These are phyloP conservation scores for Nysson spinosus DNA, from an alignment of 2,888 invertebrate genomes.

Conservation along the genomic window DNA sequence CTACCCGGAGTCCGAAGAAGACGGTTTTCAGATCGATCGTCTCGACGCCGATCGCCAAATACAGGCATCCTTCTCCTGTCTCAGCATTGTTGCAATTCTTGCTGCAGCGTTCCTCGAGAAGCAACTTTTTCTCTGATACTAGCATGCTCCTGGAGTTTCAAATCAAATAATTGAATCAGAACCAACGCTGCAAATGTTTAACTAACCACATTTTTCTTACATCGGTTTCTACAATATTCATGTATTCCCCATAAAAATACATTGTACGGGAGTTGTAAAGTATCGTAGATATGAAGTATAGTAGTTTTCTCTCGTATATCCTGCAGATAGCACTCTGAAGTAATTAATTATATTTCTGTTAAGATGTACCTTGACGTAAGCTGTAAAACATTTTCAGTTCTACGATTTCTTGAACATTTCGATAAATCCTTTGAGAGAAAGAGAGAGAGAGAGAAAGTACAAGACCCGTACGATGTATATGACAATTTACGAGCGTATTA, in stretches of 20 bases:
- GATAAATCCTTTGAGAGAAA: neutral
- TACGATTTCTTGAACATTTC: neutral
- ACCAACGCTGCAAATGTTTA: neutral
- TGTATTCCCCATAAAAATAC: no score
- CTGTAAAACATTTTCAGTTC: no score
- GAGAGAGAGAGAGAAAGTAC: no score
- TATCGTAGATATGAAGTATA: no score
- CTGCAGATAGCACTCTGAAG: no score
- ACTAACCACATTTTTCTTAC: no score
- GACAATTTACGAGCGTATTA: conserved; percentile 34
- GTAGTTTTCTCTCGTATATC: no score
- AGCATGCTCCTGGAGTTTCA: conserved; percentile 13
- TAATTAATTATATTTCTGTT: no score
- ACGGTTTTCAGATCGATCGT: conserved; percentile 59
- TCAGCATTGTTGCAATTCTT: conserved; percentile 32
- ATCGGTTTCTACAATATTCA: no score
- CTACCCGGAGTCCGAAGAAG: conserved; percentile 30
- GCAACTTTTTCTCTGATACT: conserved; percentile 16
- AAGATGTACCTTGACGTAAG: no score
- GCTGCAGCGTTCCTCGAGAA: neutral
- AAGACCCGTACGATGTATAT: neutral
- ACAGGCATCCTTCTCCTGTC: conserved; percentile 44
- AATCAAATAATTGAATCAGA: conserved; percentile 1
- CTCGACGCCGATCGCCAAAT: conserved; percentile 57
- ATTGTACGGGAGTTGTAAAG: no score